Base-by-base conservation (phyloP, 2,888 invertebrate species). In the Tetragonisca angustula region DNA sequence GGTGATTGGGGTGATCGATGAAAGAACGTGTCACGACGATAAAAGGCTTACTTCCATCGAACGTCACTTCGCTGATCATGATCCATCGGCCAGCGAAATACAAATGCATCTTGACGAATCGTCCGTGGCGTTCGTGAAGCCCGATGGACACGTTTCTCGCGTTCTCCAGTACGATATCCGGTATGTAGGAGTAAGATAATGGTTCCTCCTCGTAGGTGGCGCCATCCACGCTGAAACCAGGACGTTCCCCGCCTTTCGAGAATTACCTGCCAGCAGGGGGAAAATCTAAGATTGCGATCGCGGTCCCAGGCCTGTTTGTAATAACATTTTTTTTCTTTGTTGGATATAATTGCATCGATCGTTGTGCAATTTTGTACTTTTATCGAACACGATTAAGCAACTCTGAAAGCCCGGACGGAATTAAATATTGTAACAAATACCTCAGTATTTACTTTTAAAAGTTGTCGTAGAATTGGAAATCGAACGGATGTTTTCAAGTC, bases 31-130 rank as follows among this genome's bases (percentile, higher is more conserved):
- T 54, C n/a, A 61, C 13, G 52, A 27, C 27, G 27, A 36, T 61
- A 67, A 27, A 21, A 43, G 71, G 92, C 94, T 95, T 93, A 96
- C 96, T 95, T 87, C 96, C 96, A 87, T 96, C 95, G 91, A 96
- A 96, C 65, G 95, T 94, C 79, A 97, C 96, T 94, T 97, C 97
- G 92, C 97, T 96, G 89, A 97, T 95, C 95, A 97, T 96, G 91
- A 97, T 96, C 97, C 97, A 97, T 78, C 95, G 95, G 74, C 96
- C 95, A 71, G 96, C 96, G 92, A 97, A 97, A 92, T 95, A 96
- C 65, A 97, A 95, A 81, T 96, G 95, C 88, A 96, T 93, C 94
- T 96, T 96, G 88, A 97, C 95, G 92, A 95, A 96, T 87, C 95
- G 95, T 52, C 96, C 97, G 6, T 96, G 93, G 81, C 96, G 95